Conservation (phyloP, 1,140 invertebrate species). For the Parasteatoda tepidariorum region DNA sequence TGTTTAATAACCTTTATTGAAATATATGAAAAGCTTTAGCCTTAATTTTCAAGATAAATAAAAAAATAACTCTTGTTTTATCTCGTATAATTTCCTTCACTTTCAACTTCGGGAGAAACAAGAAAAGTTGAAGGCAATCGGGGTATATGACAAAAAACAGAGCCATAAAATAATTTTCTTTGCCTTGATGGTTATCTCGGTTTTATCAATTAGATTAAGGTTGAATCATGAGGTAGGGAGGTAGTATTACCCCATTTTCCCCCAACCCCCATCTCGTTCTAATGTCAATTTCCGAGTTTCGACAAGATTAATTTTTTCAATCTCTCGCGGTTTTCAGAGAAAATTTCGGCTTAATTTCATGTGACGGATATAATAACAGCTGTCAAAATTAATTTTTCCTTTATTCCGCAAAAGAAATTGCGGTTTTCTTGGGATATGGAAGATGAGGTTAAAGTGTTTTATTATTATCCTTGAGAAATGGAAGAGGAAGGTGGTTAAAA, state of each 20-base stretch:
- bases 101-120: background rate
- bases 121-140: background rate
- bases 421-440: background rate
- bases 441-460: background rate
- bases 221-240: constrained; percentile 32
- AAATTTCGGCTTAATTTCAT: constrained; percentile 42
- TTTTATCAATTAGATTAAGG: constrained; percentile 54
- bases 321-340: background rate
- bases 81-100: background rate
- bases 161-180: background rate
- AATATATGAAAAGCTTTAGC: too few relatives aligned
- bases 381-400: constrained; percentile 28
- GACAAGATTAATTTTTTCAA: background rate
- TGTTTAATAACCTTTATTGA: too few relatives aligned
- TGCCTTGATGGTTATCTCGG: constrained; percentile 7
- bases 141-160: background rate
- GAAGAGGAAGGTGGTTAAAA: background rate
- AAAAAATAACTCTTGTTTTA: background rate
- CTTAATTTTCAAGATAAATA: too few relatives aligned
- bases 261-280: background rate
- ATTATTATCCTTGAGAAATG: background rate
- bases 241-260: constrained; percentile 15
- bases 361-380: constrained; percentile 32
- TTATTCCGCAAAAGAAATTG: background rate
- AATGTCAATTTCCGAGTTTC: background rate